These are phyloP conservation scores for Ophion ellenae DNA, from an alignment of 2,888 invertebrate species.

Conservation along the genomic window DNA sequence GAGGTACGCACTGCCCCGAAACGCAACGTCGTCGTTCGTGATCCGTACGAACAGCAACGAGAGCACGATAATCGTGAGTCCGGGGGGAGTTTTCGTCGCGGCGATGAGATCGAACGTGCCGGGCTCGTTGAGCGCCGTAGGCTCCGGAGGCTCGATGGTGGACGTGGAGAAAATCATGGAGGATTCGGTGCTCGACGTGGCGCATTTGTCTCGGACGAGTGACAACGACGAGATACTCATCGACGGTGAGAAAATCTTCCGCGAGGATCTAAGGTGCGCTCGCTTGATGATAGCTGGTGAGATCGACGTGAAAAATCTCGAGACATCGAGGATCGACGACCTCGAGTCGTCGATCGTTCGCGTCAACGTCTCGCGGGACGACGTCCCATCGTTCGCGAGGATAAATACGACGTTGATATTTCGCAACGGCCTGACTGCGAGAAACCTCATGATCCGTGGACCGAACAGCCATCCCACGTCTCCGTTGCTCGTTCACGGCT, in stretches of 20 bases:
- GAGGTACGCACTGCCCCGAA: conserved; percentile 62
- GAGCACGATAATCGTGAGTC: conserved; percentile 21
- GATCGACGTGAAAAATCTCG: conserved; percentile 70
- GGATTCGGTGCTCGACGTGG: conserved; percentile 51
- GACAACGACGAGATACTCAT: conserved; percentile 56
- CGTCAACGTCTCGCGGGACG: conserved; percentile 65
- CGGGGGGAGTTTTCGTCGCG: conserved; percentile 21
- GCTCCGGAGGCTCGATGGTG: background rate
- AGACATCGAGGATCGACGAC: conserved; percentile 70
- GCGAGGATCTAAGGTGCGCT: conserved; percentile 60
- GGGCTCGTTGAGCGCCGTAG: background rate
- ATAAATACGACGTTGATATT: conserved; percentile 31
- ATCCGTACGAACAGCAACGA: conserved; percentile 23
- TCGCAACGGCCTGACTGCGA: conserved; percentile 16
- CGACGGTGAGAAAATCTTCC: conserved; percentile 68
- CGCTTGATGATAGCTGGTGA: conserved; percentile 69
- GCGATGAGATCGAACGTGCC: conserved; percentile 18
- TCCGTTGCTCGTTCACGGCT: conserved; percentile 65
- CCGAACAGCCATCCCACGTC: background rate
- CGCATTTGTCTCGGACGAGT: background rate
- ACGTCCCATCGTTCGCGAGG: conserved; percentile 3
- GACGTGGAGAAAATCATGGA: conserved; percentile 28
- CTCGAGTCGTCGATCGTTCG: conserved; percentile 73
- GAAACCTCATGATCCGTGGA: conserved; percentile 7
- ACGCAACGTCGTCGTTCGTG: background rate